A percentile compares a stretch with the other conserved stretches of the same genome.
Evolutionary conservation across 30 jellyfish, hydroid and myxozoan genomes (phyloP).

Genomic region (Aurelia sp.): DNA sequence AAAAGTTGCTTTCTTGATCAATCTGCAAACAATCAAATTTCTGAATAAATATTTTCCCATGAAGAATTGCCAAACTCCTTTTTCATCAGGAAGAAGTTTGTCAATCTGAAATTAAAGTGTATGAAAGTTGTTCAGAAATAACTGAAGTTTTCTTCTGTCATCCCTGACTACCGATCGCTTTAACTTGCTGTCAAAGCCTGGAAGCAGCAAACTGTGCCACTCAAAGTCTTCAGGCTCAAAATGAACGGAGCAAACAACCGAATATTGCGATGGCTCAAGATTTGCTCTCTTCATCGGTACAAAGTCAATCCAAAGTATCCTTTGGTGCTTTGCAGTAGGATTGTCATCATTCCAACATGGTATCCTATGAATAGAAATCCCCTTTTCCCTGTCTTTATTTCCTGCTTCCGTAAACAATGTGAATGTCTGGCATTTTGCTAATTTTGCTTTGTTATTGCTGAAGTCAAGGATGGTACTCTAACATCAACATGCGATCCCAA

Average conservation of each 20-base stretch:
- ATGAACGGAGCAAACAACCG: background rate
- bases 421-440: constrained; percentile 19
- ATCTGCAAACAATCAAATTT: background rate
- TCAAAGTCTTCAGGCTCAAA: constrained; percentile 3
- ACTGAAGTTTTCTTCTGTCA: too few relatives aligned
- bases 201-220: background rate
- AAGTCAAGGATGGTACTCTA: background rate
- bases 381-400: background rate
- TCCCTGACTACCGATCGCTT: background rate
- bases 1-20: background rate
- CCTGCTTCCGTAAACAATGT: constrained; percentile 9
- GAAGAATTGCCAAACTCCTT: constrained; percentile 9
- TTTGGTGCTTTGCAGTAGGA: background rate
- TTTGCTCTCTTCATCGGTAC: background rate
- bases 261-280: background rate
- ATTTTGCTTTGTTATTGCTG: too few relatives aligned
- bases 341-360: constrained; percentile 1
- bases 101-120: too few relatives aligned
- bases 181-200: background rate
- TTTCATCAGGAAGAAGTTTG: too few relatives aligned
- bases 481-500: background rate
- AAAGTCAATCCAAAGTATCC: background rate
- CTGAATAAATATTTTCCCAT: background rate
- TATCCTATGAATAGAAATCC: background rate
- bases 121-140: too few relatives aligned